These are phyloP conservation scores for Propithecus coquereli DNA, from an alignment of 2,113 vertebrate species.

Conservation along the genomic window DNA sequence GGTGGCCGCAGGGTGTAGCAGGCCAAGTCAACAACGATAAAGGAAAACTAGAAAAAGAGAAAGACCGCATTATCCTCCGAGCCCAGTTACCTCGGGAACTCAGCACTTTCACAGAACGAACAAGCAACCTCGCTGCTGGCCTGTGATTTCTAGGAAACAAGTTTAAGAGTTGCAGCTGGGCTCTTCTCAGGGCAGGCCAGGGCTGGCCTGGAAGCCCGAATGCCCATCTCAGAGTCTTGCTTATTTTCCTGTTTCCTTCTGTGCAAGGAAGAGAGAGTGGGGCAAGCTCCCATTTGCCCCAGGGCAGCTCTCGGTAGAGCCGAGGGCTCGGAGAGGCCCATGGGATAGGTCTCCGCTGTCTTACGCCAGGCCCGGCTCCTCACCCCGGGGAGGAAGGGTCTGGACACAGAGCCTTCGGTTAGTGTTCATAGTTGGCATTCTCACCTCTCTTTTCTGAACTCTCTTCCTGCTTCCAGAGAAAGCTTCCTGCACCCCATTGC, in stretches of 20 bases:
- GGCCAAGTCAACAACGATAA: not conserved
- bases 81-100: not conserved
- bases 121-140: too few relatives aligned
- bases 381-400: not conserved
- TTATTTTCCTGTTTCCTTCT: not conserved
- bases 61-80: not conserved
- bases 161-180: not conserved
- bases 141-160: not conserved
- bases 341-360: not conserved
- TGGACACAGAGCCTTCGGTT: not conserved
- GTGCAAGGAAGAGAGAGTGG: not conserved
- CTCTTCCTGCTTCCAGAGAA: not conserved
- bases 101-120: not conserved
- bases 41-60: not conserved
- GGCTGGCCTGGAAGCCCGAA: not conserved
- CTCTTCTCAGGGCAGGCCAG: not conserved
- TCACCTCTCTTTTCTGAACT: not conserved
- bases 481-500: not conserved
- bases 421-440: not conserved
- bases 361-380: not conserved
- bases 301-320: accelerated
- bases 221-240: not conserved
- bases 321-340: not conserved
- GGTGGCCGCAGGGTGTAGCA: not conserved
- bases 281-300: not conserved